Base-by-base conservation (phyloP, 2,797 vertebrate species). In the Microctenopoma lineatum region DNA sequence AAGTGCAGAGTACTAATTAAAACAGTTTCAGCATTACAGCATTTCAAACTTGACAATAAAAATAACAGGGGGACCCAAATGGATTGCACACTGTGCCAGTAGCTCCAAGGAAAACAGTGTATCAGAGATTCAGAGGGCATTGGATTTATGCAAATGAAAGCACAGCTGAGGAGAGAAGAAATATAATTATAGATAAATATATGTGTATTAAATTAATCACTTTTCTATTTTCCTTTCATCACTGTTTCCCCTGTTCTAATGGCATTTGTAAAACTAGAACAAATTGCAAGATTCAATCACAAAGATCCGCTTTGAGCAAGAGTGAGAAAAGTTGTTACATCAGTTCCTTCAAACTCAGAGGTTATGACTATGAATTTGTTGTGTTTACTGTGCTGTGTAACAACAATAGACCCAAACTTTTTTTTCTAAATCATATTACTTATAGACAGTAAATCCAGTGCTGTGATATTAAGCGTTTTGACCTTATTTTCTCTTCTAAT, bases 1-100 rank as follows among this genome's bases (percentile, higher is more conserved):
- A 92, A 93, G 90, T 81, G 90, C 89, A 87, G 76, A 90, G 88
- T 91, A 92, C 89, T 93, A 91, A 94, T 93, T 93, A 94, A 94
- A 93, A 92, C 88, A 90, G 86, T 91, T 91, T 84, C 86, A 91
- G 84, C 89, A 87, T 90, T 90, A 89, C 88, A 85, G 88, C 87
- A 75, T 91, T 90, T 92, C 86, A 89, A 91, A 93, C 90, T 87
- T 87, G 87, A 90, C 90, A 92, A 88, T 90, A 92, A 91, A 87
- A 92, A 89, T 92, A 90, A 89, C 88, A 89, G 85, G 90, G 86
- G 82, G 82, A 65, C 85, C 84, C 88, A 87, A 90, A 90, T 91
- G 88, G 79, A 85, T 89, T 84, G 78, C 86, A 80, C 81, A 85
- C 86, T 86, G 81, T 81, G 85, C 81, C 75, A 81, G 73, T 41